phyloP scores from a whole-genome alignment of 2,888 invertebrate genomes.

The Pyralis farinalis region DNA sequence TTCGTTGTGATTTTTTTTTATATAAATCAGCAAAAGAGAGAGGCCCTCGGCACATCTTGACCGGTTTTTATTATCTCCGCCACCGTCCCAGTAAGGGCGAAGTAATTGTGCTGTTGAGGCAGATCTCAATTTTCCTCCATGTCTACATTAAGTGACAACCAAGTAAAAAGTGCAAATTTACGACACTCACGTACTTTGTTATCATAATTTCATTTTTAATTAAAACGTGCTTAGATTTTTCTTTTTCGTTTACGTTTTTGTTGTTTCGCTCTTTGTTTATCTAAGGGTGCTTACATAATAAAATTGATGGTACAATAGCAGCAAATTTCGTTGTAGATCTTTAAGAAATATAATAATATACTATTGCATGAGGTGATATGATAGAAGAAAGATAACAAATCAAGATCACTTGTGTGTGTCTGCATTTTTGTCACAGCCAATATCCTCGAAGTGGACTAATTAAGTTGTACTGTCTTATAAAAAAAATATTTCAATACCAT shows the following conservation, averaged over 20 bases:
- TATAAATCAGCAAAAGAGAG: no score
- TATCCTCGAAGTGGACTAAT: no score
- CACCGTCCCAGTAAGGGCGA: conserved; percentile 2
- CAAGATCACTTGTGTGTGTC: no score
- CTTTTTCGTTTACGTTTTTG: conserved; percentile 13
- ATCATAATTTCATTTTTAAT: conserved; percentile 47
- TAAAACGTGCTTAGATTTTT: conserved; percentile 43
- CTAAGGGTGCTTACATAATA: neutral
- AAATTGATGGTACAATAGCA: no score
- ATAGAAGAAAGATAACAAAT: no score
- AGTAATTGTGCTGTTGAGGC: conserved; percentile 51
- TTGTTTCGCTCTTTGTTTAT: neutral
- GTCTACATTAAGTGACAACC: conserved; percentile 50
- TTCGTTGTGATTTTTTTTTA: no score
- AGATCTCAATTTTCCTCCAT: conserved; percentile 47
- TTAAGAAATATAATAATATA: no score
- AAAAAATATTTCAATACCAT: no score
- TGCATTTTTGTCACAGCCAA: no score
- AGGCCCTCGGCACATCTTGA: neutral
- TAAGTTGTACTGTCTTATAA: no score
- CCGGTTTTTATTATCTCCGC: conserved; percentile 1
- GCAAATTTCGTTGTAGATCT: no score
- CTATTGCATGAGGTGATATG: no score
- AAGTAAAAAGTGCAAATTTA: conserved; percentile 54
- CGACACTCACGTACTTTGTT: conserved; percentile 55